phyloP scores from a whole-genome alignment of 92 coral and sea anemone genomes.

The Siderastrea radians region DNA sequence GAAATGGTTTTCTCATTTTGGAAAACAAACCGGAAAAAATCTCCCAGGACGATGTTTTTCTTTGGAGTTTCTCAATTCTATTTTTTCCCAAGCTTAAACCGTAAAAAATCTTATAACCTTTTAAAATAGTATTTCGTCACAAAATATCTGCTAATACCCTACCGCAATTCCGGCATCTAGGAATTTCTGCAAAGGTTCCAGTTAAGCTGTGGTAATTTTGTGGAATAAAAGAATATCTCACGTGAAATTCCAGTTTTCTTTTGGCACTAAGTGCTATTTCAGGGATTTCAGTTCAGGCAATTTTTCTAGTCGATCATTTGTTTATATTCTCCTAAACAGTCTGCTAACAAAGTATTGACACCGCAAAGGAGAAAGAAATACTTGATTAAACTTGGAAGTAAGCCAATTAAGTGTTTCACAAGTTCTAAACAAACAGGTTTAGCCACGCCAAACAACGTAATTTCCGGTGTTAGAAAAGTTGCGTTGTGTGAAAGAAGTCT shows the following conservation, averaged over 20 bases:
- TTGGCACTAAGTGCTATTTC: not conserved
- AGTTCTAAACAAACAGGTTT: not conserved
- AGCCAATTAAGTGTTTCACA: not conserved
- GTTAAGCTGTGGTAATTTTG: not conserved
- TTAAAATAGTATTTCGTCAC: not conserved
- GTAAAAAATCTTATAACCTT: not conserved
- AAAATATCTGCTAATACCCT: not conserved
- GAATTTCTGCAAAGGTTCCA: not conserved
- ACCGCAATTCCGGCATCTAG: not conserved
- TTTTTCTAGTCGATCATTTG: not conserved
- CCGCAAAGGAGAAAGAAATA: not conserved
- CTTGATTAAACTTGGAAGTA: not conserved
- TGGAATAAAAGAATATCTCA: not conserved
- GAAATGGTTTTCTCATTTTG: slow-evolving; percentile 7
- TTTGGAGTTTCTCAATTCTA: not conserved
- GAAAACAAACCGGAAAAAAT: slow-evolving; percentile 22
- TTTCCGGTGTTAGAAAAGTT: slow-evolving; percentile 32
- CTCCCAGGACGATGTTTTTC: slow-evolving; percentile 35
- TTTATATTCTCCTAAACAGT: not conserved
- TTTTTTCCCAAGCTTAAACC: not conserved
- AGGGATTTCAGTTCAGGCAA: not conserved
- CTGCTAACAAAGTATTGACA: not conserved
- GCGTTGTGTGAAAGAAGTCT: not conserved
- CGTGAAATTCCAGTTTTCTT: not conserved
- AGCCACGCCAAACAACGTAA: slow-evolving; percentile 39